Conservation (phyloP, 2,888 invertebrate species). For the Drosophila nigritarsus region DNA sequence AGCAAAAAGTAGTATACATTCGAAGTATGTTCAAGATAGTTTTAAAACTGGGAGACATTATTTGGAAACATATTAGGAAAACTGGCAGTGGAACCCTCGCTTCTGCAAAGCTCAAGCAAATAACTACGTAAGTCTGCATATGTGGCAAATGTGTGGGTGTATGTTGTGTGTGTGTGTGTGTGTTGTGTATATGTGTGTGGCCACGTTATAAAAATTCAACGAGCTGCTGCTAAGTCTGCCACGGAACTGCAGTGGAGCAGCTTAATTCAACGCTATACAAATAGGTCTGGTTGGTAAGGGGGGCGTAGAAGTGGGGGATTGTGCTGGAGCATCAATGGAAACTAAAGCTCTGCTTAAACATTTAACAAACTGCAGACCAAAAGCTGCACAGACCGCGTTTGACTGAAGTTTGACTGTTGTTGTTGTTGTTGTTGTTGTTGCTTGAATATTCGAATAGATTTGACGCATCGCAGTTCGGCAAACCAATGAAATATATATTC, state of each 20-base stretch:
- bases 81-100: conserved; percentile 25
- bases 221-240: conserved; percentile 59
- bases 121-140: conserved; percentile 29
- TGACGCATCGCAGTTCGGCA: conserved; percentile 51
- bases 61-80: not conserved
- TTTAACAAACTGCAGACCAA: conserved; percentile 76
- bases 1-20: not conserved
- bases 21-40: not conserved
- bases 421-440: conserved; percentile 24
- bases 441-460: conserved; percentile 65
- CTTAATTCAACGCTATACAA: conserved; percentile 57
- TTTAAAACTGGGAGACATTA: not conserved
- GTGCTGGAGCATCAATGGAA: conserved; percentile 28
- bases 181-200: conserved; percentile 41
- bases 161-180: conserved; percentile 5
- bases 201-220: conserved; percentile 76
- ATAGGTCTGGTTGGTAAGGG: conserved; percentile 36
- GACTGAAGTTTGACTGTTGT: conserved; percentile 66
- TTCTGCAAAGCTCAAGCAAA: conserved; percentile 18
- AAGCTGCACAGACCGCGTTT: conserved; percentile 72
- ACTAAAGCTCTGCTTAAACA: conserved; percentile 74
- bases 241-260: conserved; percentile 32
- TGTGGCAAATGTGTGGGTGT: conserved; percentile 1
- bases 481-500: conserved; percentile 73
- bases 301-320: not conserved